Evolutionary conservation across 92 coral and sea anemone genomes (phyloP).

Genomic region (Parazoanthus atlanticus): DNA sequence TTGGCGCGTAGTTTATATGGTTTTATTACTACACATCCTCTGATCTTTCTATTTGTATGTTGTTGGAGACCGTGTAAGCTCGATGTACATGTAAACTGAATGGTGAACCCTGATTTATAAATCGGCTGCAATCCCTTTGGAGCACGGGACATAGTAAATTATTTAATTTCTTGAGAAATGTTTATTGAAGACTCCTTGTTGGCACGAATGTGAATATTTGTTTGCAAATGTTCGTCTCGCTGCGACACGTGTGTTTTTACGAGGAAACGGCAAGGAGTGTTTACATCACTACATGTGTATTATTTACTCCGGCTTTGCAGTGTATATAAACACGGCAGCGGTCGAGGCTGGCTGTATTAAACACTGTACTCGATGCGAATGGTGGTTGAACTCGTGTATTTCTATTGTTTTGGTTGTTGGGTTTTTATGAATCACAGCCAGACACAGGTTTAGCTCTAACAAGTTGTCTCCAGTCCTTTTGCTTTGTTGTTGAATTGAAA

Average conservation of each 20-base stretch:
- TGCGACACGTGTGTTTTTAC: not conserved
- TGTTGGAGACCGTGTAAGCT: too few species aligned
- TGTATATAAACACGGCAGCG: too few species aligned
- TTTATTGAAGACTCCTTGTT: too few species aligned
- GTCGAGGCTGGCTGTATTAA: too few species aligned
- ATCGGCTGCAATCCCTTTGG: not conserved
- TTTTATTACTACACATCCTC: not conserved
- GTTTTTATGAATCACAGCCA: not conserved
- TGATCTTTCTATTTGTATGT: not conserved
- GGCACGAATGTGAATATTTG: not conserved
- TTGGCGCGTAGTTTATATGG: not conserved
- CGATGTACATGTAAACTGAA: too few species aligned
- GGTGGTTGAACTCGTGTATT: not conserved
- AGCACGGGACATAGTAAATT: not conserved
- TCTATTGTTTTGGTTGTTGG: not conserved
- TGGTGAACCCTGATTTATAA: too few species aligned
- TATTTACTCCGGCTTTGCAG: too few species aligned
- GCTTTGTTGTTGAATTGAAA: not conserved
- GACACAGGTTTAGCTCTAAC: not conserved
- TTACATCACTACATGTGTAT: too few species aligned
- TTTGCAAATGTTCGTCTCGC: not conserved
- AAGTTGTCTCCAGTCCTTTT: too few species aligned
- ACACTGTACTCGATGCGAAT: not conserved
- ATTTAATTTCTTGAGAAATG: not conserved
- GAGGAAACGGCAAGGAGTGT: too few species aligned